Percentiles rank a stretch among this genome's conserved stretches.
Conservation (phyloP, 2,113 vertebrate genomes). For the Shinisaurus crocodilurus region DNA sequence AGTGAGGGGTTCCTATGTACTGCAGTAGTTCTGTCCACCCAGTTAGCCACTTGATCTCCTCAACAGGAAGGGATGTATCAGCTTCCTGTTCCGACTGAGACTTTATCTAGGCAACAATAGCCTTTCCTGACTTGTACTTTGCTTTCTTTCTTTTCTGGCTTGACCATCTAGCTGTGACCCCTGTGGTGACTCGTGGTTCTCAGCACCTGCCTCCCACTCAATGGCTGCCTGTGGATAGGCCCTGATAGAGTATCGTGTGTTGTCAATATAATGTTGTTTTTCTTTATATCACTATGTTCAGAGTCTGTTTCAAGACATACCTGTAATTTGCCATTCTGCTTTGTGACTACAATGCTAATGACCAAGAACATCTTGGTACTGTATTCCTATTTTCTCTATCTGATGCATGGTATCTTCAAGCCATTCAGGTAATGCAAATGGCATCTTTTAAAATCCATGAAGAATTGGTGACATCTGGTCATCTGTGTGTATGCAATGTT, state of each 20-base stretch:
- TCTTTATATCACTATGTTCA: neutral
- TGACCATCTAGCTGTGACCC: too few species aligned
- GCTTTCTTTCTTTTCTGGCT: neutral
- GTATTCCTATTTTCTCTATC: neutral
- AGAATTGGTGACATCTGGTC: neutral
- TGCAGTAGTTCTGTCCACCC: too few species aligned
- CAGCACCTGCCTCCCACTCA: too few species aligned
- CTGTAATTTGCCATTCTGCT: neutral
- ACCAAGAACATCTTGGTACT: neutral
- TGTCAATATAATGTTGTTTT: neutral
- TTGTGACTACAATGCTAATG: neutral
- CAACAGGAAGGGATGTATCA: too few species aligned
- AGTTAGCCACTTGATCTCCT: too few species aligned
- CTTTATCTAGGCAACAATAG: neutral
- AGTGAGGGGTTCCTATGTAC: too few species aligned
- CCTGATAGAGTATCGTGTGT: neutral
- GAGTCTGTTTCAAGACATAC: neutral
- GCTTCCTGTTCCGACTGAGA: neutral
- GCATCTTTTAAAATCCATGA: neutral
- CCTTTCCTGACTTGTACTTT: neutral
- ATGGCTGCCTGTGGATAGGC: too few species aligned
- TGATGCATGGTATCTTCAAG: neutral
- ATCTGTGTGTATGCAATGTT: neutral
- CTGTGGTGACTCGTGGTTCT: too few species aligned
- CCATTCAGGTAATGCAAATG: neutral